These are phyloP conservation scores for Ptilorrhoa leucosticta DNA, from an alignment of 2,113 vertebrate species.

Conservation along the genomic window DNA sequence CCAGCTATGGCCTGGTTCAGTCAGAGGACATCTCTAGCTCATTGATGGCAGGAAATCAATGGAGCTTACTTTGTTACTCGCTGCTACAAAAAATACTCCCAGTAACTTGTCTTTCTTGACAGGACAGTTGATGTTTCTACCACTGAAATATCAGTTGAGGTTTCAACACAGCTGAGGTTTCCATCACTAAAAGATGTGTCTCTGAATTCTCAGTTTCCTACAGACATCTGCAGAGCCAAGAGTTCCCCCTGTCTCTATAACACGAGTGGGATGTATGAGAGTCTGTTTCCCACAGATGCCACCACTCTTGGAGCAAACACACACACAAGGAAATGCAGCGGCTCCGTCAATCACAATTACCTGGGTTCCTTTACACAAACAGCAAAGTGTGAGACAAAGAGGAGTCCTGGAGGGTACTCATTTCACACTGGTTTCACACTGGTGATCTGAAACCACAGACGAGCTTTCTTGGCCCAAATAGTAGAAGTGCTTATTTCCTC, in stretches of 20 bases:
- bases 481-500: background rate
- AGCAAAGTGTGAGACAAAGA: background rate
- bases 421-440: background rate
- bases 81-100: background rate
- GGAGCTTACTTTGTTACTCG: background rate
- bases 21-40: background rate
- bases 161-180: background rate
- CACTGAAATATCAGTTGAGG: background rate
- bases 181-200: background rate
- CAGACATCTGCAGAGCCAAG: background rate
- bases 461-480: background rate
- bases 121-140: background rate
- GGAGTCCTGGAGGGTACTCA: background rate
- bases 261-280: background rate
- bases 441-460: background rate
- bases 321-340: background rate
- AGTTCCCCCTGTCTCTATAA: background rate
- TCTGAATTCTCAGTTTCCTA: background rate
- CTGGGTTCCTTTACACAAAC: background rate
- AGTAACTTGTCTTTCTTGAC: background rate
- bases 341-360: background rate
- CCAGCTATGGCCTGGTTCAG: background rate
- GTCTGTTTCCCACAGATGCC: background rate
- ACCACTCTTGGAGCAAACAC: background rate
- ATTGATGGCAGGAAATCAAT: background rate